These are phyloP conservation scores for Scelioninae gen. 1 DNA, from an alignment of 2,888 invertebrate genomes.

Conservation along the genomic window DNA sequence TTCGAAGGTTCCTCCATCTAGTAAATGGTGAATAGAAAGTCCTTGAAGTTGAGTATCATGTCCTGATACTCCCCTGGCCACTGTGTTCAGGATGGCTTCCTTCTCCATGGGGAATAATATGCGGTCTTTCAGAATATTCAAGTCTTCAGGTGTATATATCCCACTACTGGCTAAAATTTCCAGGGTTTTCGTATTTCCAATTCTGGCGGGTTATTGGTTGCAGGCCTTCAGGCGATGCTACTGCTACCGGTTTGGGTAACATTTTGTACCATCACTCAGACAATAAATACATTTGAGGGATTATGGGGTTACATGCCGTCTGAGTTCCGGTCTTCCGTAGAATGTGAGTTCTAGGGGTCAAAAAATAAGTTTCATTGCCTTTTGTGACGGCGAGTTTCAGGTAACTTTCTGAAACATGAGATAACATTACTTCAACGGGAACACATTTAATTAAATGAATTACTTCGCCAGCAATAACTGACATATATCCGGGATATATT, in stretches of 20 bases:
- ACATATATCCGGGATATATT: too few relatives aligned
- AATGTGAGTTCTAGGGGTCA: constrained; percentile 71
- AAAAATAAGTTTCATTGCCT: constrained; percentile 48
- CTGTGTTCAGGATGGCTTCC: too few relatives aligned
- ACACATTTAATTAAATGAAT: constrained; percentile 45
- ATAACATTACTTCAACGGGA: constrained; percentile 29
- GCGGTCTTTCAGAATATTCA: too few relatives aligned
- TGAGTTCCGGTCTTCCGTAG: constrained; percentile 40
- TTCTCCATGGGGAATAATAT: too few relatives aligned
- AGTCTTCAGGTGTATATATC: too few relatives aligned
- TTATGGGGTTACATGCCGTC: constrained; percentile 63
- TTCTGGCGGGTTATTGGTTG: constrained; percentile 8
- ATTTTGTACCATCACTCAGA: constrained; percentile 32
- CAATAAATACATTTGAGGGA: constrained; percentile 67
- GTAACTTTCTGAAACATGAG: too few relatives aligned
- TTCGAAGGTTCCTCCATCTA: too few relatives aligned
- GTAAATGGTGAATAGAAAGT: too few relatives aligned
- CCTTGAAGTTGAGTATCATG: too few relatives aligned
- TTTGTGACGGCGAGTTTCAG: constrained; percentile 25
- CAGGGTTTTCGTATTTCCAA: too few relatives aligned
- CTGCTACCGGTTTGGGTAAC: constrained; percentile 4
- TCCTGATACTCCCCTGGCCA: too few relatives aligned
- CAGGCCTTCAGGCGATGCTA: neutral
- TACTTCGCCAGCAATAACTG: constrained; percentile 35
- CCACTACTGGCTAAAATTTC: too few relatives aligned